Conservation (phyloP, 1,140 invertebrate genomes). For the Rhopalosiphum padi region DNA sequence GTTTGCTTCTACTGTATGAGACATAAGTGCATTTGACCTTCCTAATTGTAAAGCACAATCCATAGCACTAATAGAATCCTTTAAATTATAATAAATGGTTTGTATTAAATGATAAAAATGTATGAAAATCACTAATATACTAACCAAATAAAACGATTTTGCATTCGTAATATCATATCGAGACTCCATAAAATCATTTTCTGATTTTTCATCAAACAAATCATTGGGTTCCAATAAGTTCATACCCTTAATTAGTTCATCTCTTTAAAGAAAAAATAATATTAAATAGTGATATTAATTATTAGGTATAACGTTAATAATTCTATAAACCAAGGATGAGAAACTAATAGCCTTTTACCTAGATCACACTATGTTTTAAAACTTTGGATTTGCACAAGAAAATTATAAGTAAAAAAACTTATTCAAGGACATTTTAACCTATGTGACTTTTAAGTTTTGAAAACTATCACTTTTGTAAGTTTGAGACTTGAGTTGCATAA, state of each 20-base stretch:
- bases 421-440: not conserved
- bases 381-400: not conserved
- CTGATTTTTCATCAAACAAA: not conserved
- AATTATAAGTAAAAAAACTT: not conserved
- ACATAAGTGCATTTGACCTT: conserved; percentile 7
- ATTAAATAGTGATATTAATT: not conserved
- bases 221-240: conserved; percentile 20
- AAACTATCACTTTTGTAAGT: not conserved
- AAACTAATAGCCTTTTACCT: not conserved
- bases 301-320: not conserved
- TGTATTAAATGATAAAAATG: not conserved
- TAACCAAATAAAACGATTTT: conserved; percentile 41
- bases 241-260: not conserved
- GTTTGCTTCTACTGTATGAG: not conserved
- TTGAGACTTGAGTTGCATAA: not conserved
- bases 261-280: not conserved
- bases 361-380: not conserved
- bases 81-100: not conserved
- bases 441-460: not conserved
- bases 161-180: not conserved
- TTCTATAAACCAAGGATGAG: not conserved
- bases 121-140: not conserved
- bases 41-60: conserved; percentile 40
- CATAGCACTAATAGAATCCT: conserved; percentile 39
- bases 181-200: conserved; percentile 18